Percentiles rank a stretch among this genome's conserved stretches.
Evolutionary conservation across 2,797 vertebrate genomes (phyloP).

Genomic region (Leucoraja ocellata): DNA sequence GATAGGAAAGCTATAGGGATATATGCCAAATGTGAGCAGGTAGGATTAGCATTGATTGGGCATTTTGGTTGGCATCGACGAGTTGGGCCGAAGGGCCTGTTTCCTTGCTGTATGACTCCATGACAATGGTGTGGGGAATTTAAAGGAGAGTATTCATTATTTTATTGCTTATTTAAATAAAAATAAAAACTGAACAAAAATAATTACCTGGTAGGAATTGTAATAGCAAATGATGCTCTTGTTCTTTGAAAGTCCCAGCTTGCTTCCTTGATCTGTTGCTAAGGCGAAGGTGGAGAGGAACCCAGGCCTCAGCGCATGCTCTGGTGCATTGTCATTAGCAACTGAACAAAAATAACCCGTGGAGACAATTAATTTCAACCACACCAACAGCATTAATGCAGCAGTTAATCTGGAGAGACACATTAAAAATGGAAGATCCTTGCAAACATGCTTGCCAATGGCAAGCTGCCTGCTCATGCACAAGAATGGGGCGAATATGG

Average conservation of each 20-base stretch:
- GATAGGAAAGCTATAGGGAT: too few species aligned
- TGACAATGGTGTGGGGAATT: not conserved
- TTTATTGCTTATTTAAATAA: not conserved
- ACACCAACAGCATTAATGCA: not conserved
- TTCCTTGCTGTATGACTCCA: too few species aligned
- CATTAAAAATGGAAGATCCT: not conserved
- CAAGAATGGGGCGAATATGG: too few species aligned
- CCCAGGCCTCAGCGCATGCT: constrained; percentile 80
- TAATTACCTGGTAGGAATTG: constrained; percentile 74
- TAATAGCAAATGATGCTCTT: constrained; percentile 98
- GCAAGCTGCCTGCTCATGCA: too few species aligned
- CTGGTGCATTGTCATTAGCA: constrained; percentile 89
- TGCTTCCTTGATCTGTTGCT: constrained; percentile 95
- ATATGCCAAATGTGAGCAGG: too few species aligned
- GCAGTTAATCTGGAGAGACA: not conserved
- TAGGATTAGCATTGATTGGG: too few species aligned
- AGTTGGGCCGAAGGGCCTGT: too few species aligned
- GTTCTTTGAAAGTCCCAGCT: constrained; percentile 93
- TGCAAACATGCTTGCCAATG: too few species aligned
- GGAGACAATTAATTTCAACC: not conserved
- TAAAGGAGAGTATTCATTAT: too few species aligned
- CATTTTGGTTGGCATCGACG: too few species aligned
- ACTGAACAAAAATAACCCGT: constrained; percentile 55
- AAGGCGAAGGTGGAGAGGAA: constrained; percentile 91
- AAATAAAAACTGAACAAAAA: too few species aligned